Conservation (phyloP, 2,113 vertebrate genomes). For the Paramisgurnus dabryanus region DNA sequence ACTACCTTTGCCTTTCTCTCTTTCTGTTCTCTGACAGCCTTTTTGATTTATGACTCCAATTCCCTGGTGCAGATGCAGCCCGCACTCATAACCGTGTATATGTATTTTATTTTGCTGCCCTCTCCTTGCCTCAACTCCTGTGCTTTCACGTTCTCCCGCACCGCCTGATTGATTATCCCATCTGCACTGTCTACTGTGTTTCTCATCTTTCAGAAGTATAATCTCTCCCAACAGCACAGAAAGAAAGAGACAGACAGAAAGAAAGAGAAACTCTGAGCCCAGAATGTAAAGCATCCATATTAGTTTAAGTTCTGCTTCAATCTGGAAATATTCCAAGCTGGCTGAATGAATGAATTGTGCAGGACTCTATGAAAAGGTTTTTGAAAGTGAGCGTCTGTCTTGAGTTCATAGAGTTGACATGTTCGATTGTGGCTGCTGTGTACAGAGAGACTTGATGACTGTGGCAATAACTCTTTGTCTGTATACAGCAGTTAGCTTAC, state of each 20-base stretch:
- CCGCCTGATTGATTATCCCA: constrained; percentile 75
- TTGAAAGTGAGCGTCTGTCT: constrained; percentile 16
- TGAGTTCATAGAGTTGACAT: constrained; percentile 34
- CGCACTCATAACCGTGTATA: constrained; percentile 74
- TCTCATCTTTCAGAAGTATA: constrained; percentile 77
- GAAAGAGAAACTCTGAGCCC: constrained; percentile 18
- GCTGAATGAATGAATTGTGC: constrained; percentile 34
- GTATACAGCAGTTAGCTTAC: neutral
- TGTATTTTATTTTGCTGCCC: constrained; percentile 67
- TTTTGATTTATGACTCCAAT: constrained; percentile 82
- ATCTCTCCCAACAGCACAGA: constrained; percentile 66
- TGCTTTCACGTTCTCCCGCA: constrained; percentile 47
- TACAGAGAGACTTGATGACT: constrained; percentile 5
- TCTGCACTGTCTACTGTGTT: constrained; percentile 70
- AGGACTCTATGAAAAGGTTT: constrained; percentile 33
- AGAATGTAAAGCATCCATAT: constrained; percentile 31
- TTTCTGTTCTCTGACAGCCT: constrained; percentile 68
- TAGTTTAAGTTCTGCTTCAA: constrained; percentile 38
- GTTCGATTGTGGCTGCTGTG: constrained; percentile 3
- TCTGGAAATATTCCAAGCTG: constrained; percentile 30
- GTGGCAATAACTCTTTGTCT: neutral
- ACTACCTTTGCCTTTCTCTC: neutral
- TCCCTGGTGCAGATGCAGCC: constrained; percentile 72
- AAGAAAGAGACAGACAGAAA: constrained; percentile 38
- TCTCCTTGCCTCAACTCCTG: constrained; percentile 43